Evolutionary conservation across 2,888 invertebrate genomes (phyloP).

Genomic region (Volucella bombylans): DNA sequence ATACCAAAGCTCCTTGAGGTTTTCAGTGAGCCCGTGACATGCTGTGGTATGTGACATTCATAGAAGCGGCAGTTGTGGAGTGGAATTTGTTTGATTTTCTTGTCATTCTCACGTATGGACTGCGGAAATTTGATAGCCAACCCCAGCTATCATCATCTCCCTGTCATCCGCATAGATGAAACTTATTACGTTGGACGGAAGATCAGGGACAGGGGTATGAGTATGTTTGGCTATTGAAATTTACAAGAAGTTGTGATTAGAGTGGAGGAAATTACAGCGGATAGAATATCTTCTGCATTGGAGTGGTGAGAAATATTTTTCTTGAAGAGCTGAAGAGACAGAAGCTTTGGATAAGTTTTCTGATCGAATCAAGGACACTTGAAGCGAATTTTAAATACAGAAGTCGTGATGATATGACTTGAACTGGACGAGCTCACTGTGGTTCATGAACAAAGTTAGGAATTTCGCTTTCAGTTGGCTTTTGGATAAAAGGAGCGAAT

Average conservation of each 20-base stretch:
- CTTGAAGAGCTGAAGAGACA: not conserved
- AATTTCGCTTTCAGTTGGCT: too few relatives aligned
- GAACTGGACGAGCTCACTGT: too few relatives aligned
- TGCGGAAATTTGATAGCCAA: constrained; percentile 66
- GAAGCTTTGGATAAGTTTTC: too few relatives aligned
- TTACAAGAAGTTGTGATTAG: constrained; percentile 18
- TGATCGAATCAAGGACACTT: too few relatives aligned
- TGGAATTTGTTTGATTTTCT: constrained; percentile 60
- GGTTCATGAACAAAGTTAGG: too few relatives aligned
- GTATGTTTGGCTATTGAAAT: constrained; percentile 30
- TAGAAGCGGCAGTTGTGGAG: not conserved
- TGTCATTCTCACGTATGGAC: constrained; percentile 68
- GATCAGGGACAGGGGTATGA: not conserved
- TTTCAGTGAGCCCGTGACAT: constrained; percentile 43
- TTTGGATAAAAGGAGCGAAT: too few relatives aligned
- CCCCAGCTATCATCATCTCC: constrained; percentile 37
- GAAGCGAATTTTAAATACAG: too few relatives aligned
- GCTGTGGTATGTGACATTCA: constrained; percentile 45
- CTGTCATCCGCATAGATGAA: constrained; percentile 54
- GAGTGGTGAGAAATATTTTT: constrained; percentile 7
- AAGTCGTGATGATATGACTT: too few relatives aligned
- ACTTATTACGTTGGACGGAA: constrained; percentile 33
- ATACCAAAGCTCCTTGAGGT: constrained; percentile 22
- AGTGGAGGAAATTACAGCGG: constrained; percentile 30
- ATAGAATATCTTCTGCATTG: constrained; percentile 9